These are phyloP conservation scores for Seira sanloemensis DNA, from an alignment of 2,888 invertebrate genomes.

Conservation along the genomic window DNA sequence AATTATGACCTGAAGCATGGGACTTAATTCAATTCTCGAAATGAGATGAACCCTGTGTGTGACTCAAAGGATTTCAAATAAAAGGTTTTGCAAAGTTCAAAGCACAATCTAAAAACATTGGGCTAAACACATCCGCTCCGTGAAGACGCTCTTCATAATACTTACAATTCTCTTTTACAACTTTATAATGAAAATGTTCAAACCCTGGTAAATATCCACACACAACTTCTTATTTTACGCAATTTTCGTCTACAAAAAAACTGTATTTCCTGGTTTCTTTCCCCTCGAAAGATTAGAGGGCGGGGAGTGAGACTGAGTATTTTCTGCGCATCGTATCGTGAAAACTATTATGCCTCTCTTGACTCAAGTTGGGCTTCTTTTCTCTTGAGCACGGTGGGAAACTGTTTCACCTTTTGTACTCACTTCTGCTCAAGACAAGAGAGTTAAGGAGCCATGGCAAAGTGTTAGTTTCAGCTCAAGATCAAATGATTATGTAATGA, in stretches of 20 bases:
- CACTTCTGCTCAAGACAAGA: not conserved
- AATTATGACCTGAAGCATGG: not conserved
- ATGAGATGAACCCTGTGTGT: too few relatives aligned
- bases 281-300: not conserved
- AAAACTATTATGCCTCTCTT: conserved; percentile 31
- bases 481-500: conserved; percentile 1
- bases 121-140: not conserved
- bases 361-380: not conserved
- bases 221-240: not conserved
- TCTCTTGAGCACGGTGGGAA: conserved; percentile 7
- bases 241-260: too few relatives aligned
- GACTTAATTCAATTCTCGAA: not conserved
- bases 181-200: not conserved
- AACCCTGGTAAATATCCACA: not conserved
- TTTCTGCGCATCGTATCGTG: conserved; percentile 40
- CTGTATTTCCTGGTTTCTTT: conserved; percentile 51
- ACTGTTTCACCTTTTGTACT: not conserved
- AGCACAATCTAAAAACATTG: not conserved
- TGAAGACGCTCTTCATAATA: too few relatives aligned
- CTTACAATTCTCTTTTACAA: too few relatives aligned
- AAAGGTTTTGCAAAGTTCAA: not conserved
- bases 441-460: not conserved
- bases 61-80: not conserved
- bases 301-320: conserved; percentile 20
- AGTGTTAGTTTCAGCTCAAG: not conserved